Evolutionary conservation across 2,797 vertebrate species (phyloP).

Genomic region (Myotis findleyi): DNA sequence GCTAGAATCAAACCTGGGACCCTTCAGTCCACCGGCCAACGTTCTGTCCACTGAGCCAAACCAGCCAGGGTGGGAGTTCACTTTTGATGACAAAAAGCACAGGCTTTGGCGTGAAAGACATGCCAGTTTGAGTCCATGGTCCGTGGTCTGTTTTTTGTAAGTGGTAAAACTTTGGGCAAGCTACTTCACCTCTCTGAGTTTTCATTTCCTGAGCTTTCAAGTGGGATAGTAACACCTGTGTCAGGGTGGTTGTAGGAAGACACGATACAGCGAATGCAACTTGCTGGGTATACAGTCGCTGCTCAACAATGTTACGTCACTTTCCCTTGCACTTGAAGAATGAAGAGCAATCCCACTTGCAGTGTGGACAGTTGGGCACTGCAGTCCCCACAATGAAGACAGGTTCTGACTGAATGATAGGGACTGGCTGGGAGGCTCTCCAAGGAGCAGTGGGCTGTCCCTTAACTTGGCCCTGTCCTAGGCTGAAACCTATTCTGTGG

Average conservation of each 20-base stretch:
- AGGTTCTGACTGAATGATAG: neutral
- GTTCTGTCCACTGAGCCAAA: neutral
- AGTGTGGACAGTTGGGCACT: neutral
- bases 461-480: neutral
- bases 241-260: neutral
- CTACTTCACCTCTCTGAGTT: neutral
- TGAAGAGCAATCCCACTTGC: neutral
- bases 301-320: neutral
- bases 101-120: neutral
- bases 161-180: neutral
- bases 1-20: neutral
- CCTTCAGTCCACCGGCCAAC: neutral
- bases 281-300: neutral
- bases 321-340: neutral
- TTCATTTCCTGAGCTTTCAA: neutral
- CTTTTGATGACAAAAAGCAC: neutral
- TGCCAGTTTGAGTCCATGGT: neutral
- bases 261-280: neutral
- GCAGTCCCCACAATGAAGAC: neutral
- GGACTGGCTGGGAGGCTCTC: neutral
- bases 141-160: neutral
- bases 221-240: neutral
- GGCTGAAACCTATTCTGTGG: neutral
- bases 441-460: neutral
- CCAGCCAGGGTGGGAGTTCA: neutral